Evolutionary conservation across 1,140 invertebrate species (phyloP), one percentile per base, ranked within the genome.

Genomic region (Ectropis grisescens): DNA sequence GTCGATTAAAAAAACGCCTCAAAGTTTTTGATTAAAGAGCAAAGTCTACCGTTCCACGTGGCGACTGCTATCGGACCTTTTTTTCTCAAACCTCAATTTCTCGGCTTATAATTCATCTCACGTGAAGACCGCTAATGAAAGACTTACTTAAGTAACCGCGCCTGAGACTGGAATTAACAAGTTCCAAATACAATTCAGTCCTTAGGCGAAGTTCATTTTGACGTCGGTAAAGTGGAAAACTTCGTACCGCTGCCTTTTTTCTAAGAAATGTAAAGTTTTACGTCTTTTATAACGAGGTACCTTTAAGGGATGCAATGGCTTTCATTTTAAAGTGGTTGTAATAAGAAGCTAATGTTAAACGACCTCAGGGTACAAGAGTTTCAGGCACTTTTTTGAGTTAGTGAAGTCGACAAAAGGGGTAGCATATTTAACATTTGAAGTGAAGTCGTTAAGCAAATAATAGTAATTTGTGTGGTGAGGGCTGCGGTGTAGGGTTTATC

Each of bases 81-180:
- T 67, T 61, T 69, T 78, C 42, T 44, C 44, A 32, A 47, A 58
- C 44, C 50, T 62, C 36, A 47, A 58, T 42, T 48, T 62, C 33
- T 11, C 33, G 43, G 40, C 40, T 76, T 68, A 65, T 47, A 58
- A 80, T 80, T 80, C 75, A 43, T 26, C 47, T 49, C 75, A 75
- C 75, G 75, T 64, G 64, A 51, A 46, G 48, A 57, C 53, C 65
- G 64, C 68, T 80, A 80, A 80, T 75, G 70, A 80, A 80, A 75
- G 68, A 64, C 72, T 71, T 55, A 59, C 69, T 79, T 72, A 76
- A 75, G 64, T 65, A 74, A 69, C 61, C 55, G 56, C 54, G 53
- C 58, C 41, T 47, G 41, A 65, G 72, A 59, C 60, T 55, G 40
- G 67, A 78, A 74, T 78, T 80, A 78, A 71, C 70, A 80, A 78